Evolutionary conservation across 2,113 vertebrate genomes (phyloP).

Genomic region (Oxyura jamaicensis): DNA sequence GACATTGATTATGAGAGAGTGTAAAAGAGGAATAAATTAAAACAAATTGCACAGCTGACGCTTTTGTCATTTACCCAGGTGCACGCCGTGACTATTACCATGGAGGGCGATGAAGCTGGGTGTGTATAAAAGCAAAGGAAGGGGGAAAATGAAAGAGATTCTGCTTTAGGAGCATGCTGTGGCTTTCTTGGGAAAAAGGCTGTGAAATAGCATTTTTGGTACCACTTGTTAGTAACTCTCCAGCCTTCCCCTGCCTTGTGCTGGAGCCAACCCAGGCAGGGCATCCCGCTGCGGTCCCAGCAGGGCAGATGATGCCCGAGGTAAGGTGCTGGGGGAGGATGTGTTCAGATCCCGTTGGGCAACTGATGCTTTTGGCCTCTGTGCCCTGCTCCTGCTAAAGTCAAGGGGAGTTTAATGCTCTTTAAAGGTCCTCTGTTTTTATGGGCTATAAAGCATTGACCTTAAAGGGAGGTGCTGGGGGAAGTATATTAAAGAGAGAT

Average conservation of each 20-base stretch:
- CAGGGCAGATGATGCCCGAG: background rate
- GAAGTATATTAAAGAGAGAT: background rate
- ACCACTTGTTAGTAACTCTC: fast-evolving
- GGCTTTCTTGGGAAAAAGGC: background rate
- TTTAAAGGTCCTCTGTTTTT: slow-evolving; percentile 33
- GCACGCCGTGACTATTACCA: background rate
- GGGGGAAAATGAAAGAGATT: background rate
- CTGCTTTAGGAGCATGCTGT: no score
- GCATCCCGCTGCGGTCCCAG: background rate
- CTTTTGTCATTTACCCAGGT: background rate
- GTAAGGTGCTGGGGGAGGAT: background rate
- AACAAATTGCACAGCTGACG: background rate
- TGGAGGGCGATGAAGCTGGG: background rate
- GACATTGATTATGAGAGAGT: background rate
- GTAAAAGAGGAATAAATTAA: background rate
- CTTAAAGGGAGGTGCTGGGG: slow-evolving; percentile 6
- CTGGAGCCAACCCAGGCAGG: fast-evolving
- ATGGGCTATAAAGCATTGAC: background rate
- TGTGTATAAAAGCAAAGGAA: background rate
- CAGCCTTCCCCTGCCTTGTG: background rate
- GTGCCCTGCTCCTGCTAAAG: background rate
- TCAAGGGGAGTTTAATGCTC: background rate
- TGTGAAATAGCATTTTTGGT: background rate
- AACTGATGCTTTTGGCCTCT: background rate
- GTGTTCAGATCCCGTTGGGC: background rate